Evolutionary conservation across 2,113 vertebrate genomes (phyloP).

Genomic region (Pelecanoides urinatrix): DNA sequence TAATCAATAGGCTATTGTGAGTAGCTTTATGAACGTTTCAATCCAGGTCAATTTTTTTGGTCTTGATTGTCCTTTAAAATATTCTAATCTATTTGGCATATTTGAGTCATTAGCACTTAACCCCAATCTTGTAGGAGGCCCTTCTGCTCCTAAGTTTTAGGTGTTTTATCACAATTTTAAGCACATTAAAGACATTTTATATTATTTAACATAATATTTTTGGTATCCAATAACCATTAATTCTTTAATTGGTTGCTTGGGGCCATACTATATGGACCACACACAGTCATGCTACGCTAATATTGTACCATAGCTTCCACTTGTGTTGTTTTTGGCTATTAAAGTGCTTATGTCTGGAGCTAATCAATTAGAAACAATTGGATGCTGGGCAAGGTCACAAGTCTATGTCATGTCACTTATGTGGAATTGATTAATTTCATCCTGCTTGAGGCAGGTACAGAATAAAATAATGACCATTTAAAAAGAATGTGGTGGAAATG

Average conservation of each 20-base stretch:
- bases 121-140: background rate
- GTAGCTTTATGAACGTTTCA: conserved; percentile 32
- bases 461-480: conserved; percentile 29
- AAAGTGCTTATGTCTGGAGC: conserved; percentile 53
- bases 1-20: conserved; percentile 43
- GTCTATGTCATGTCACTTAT: conserved; percentile 34
- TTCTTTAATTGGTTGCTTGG: conserved; percentile 61
- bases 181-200: conserved; percentile 42
- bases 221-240: conserved; percentile 56
- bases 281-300: conserved; percentile 24
- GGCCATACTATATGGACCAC: conserved; percentile 49
- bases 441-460: conserved; percentile 52
- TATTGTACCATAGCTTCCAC: conserved; percentile 30
- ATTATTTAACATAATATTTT: conserved; percentile 54
- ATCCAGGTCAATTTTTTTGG: conserved; percentile 1
- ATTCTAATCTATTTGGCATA: conserved; percentile 9
- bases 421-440: conserved; percentile 63
- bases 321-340: conserved; percentile 61
- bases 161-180: conserved; percentile 44
- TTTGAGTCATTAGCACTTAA: conserved; percentile 40
- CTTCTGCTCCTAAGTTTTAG: background rate
- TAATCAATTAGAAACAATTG: conserved; percentile 66
- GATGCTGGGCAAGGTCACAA: conserved; percentile 60
- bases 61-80: conserved; percentile 14
- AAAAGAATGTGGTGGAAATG: conserved; percentile 52